Evolutionary conservation across 2,888 invertebrate genomes (phyloP).

Genomic region (Brachylomia viminalis): DNA sequence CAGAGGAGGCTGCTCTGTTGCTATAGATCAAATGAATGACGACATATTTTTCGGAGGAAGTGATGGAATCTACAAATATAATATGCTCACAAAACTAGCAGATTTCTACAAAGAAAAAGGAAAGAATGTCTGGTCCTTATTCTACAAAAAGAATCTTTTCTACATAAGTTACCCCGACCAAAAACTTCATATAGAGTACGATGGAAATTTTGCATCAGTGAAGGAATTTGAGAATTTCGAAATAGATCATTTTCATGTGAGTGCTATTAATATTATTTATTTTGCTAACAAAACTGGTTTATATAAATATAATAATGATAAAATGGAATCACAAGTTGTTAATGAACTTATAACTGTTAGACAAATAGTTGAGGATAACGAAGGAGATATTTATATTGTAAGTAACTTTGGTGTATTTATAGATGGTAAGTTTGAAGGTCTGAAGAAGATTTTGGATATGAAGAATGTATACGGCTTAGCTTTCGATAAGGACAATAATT

Average conservation of each 20-base stretch:
- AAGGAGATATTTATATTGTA: constrained; percentile 77
- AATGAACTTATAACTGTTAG: constrained; percentile 76
- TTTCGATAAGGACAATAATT: constrained; percentile 80
- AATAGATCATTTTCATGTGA: constrained; percentile 79
- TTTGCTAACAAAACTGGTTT: constrained; percentile 80
- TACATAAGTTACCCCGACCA: constrained; percentile 83
- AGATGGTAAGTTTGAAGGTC: constrained; percentile 60
- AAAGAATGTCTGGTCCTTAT: constrained; percentile 80
- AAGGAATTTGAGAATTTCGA: constrained; percentile 80
- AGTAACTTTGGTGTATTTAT: constrained; percentile 78
- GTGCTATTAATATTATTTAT: constrained; percentile 71
- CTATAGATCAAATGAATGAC: constrained; percentile 78
- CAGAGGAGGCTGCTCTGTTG: constrained; percentile 79
- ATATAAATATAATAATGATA: constrained; percentile 74
- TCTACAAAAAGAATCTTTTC: constrained; percentile 77
- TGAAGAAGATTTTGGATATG: constrained; percentile 73
- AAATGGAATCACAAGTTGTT: constrained; percentile 62
- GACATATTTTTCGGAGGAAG: constrained; percentile 81
- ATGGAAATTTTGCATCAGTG: constrained; percentile 77
- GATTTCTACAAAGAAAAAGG: constrained; percentile 79
- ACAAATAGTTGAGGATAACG: constrained; percentile 81
- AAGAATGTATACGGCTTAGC: constrained; percentile 78
- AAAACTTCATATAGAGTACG: constrained; percentile 76
- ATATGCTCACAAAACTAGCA: constrained; percentile 77
- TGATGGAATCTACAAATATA: constrained; percentile 82